These are phyloP conservation scores for Cryptoprocta ferox DNA, from an alignment of 2,797 vertebrate species.

Conservation along the genomic window DNA sequence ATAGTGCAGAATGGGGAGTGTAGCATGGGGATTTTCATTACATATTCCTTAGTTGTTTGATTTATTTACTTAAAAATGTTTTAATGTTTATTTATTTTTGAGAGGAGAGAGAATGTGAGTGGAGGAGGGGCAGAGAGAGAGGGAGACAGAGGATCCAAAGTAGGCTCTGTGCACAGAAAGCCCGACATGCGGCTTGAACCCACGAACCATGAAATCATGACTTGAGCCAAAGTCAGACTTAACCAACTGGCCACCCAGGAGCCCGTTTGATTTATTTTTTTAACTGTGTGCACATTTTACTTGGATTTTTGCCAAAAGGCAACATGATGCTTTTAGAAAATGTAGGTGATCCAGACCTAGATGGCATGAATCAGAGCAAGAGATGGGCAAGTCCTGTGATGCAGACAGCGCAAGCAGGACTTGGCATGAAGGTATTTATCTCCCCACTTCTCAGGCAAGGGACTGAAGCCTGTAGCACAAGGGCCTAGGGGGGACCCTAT, in stretches of 20 bases:
- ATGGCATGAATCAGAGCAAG: not conserved
- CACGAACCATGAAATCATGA: no score
- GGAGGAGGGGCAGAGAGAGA: no score
- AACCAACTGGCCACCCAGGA: no score
- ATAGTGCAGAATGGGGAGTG: rapidly evolving
- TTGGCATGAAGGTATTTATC: rapidly evolving
- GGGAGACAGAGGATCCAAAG: no score
- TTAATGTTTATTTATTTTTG: no score
- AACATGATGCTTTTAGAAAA: not conserved
- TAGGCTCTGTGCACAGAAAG: no score
- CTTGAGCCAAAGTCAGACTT: no score
- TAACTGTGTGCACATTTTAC: not conserved
- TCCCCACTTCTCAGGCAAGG: not conserved
- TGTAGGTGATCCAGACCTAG: not conserved
- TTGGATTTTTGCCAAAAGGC: not conserved
- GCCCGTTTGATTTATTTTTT: not conserved
- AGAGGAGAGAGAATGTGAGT: no score
- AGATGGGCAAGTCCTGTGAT: rapidly evolving
- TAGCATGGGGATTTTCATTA: rapidly evolving
- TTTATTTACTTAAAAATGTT: not conserved
- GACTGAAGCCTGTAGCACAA: not conserved
- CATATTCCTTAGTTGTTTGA: not conserved
- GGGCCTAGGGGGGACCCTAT: no score
- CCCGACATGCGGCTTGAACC: no score
- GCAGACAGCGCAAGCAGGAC: rapidly evolving